Percentiles rank a stretch among this genome's conserved stretches.
Conservation (phyloP, 92 coral and sea anemone genomes). For the Galaxea fascicularis region DNA sequence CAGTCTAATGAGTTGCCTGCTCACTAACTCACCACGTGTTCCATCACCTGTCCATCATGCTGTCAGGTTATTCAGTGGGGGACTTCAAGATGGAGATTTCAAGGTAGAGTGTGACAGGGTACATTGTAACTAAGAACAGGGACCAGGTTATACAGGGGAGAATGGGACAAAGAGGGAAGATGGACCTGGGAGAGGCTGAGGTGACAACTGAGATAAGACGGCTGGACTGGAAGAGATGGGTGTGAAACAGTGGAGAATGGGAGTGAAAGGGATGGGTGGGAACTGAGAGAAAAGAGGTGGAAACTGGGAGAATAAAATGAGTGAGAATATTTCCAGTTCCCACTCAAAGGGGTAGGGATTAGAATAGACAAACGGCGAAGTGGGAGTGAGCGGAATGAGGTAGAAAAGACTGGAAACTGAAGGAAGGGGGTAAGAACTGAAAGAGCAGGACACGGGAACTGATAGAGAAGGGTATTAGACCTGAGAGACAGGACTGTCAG, state of each 20-base stretch:
- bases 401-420: not conserved
- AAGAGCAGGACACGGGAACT: too few species aligned
- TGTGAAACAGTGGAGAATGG: not conserved
- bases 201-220: too few species aligned
- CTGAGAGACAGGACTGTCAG: too few species aligned
- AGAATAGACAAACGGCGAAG: too few species aligned
- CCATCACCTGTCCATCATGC: slow-evolving; percentile 88
- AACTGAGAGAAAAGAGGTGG: too few species aligned
- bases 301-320: too few species aligned
- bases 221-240: not conserved
- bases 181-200: not conserved
- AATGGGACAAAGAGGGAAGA: not conserved
- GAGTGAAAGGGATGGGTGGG: not conserved
- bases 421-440: not conserved
- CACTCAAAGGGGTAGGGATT: too few species aligned
- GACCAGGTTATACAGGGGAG: not conserved
- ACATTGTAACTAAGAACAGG: too few species aligned
- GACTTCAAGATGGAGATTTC: slow-evolving; percentile 76
- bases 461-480: too few species aligned
- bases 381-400: not conserved
- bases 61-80: slow-evolving; percentile 74
- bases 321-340: too few species aligned
- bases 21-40: slow-evolving; percentile 67
- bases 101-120: slow-evolving; percentile 58
- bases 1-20: slow-evolving; percentile 69